Evolutionary conservation across 2,888 invertebrate species (phyloP), one percentile per base, ranked within the genome.

Genomic region (Drosophila subquinaria): DNA sequence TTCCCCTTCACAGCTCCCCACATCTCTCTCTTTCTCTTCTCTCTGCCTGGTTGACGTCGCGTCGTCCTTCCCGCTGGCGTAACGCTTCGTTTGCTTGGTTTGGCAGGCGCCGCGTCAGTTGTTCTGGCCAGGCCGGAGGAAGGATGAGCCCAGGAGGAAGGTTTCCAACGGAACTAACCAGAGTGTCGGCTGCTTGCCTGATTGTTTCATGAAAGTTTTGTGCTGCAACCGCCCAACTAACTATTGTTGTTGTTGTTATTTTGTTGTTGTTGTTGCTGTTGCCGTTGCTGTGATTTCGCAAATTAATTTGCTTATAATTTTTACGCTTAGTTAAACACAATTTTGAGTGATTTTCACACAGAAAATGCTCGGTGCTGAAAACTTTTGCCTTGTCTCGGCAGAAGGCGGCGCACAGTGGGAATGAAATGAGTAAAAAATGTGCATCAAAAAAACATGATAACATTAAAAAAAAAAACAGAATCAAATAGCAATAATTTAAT

Each of bases 281-380:
- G 52, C 20, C 43, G 76, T 59, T 78, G 61, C 78, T 91, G 90
- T 89, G 86, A 87, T 88, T 90, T 89, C 81, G 84, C 90, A 92
- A 92, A 92, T 92, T 92, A 92, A 92, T 92, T 92, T 92, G 92
- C 92, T 92, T 92, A 92, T 92, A 92, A 92, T 92, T 92, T 92
- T 92, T 92, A 92, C 90, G 92, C 92, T 92, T 92, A 92, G 92
- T 92, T 92, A 92, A 92, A 92, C 91, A 91, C 90, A 89, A 90
- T 92, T 91, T 91, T 90, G 91, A 91, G 90, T 90, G 90, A 90
- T 90, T 91, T 92, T 91, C 90, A 87, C 90, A 90, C 85, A 90
- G 80, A 74, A 74, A 76, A 67, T 74, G 72, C 69, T 81, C 82
- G 84, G 69, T 78, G 81, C 73, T 74, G 45, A 76, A 84, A 88